Evolutionary conservation across 2,113 vertebrate genomes (phyloP), one percentile per base, ranked within the genome.

Genomic region (Dasyornis broadbenti): DNA sequence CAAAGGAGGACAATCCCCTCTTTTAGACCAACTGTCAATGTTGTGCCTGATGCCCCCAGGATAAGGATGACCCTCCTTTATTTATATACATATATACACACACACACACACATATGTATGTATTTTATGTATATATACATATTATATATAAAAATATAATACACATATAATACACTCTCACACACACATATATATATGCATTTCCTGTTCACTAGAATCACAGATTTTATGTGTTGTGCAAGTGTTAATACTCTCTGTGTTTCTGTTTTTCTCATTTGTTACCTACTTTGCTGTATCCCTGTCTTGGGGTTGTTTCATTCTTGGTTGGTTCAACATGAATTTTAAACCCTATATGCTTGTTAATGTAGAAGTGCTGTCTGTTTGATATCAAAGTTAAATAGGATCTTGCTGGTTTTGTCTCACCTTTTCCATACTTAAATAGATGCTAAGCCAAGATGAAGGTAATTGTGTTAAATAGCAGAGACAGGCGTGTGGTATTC

Each of bases 41-140:
- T 40, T 80, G 50, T 24, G 40, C 40, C 13, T 45, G 21, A 37
- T 66, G 3, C 13, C 21, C 33, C 21, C 44, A 56, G 40, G 27
- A 6, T 7, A 15, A 66, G 50, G 50, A 10, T 20, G 13, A 6
- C 21, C 7, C 16, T 65, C 21, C 26, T 37, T 7, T 26, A 31
- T 45, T 30, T 53, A 6, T 9, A 28, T 9, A 27, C 6, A 27
- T 3, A 17, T 3, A 13, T 1, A 45, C 2, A 23, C 1, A 45
- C 2, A 23, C 3, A 45, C 7, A 54, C 14, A 54, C 28, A 44
- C 3, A 44, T 10, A 22, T 12, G 3, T 30, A 9, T 64, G 22
- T 42, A 54, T 22, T 31, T 13, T 60, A 16, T 22, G 13, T 23
- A 42, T 10, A 17, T 7, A 73, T 12, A 5, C 2, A 49, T 35